Conservation (phyloP, 2,888 invertebrate species). For the Chorisops tibialis region DNA sequence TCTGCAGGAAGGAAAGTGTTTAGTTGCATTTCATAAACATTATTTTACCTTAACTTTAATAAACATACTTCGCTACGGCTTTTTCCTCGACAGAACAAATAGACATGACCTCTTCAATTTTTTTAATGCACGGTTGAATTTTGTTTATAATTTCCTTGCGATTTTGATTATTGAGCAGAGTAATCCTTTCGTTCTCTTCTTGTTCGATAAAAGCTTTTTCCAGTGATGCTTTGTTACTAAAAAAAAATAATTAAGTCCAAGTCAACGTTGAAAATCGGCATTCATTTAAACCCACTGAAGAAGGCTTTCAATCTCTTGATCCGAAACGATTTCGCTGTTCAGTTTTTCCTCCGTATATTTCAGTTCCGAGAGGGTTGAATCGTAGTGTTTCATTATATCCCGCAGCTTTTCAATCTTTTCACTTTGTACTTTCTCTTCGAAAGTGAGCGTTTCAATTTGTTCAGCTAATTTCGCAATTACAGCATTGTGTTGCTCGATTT, state of each 20-base stretch:
- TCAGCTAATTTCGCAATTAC: slow-evolving; percentile 6
- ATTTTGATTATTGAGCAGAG: slow-evolving; percentile 8
- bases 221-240: slow-evolving; percentile 20
- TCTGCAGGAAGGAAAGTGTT: slow-evolving; percentile 2
- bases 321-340: slow-evolving; percentile 16
- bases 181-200: slow-evolving; percentile 25
- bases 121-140: slow-evolving; percentile 15
- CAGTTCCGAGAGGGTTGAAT: slow-evolving; percentile 4
- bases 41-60: neutral
- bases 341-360: slow-evolving; percentile 19
- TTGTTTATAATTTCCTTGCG: slow-evolving; percentile 6
- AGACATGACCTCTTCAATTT: slow-evolving; percentile 15
- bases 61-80: slow-evolving; percentile 10
- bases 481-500: neutral
- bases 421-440: neutral
- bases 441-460: slow-evolving; percentile 10
- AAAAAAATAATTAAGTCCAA: neutral
- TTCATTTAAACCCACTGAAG: neutral
- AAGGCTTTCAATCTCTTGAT: slow-evolving; percentile 25
- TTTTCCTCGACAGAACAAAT: slow-evolving; percentile 16
- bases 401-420: slow-evolving; percentile 17
- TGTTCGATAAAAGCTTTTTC: slow-evolving; percentile 22
- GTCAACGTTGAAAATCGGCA: neutral
- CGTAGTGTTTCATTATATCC: slow-evolving; percentile 10
- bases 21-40: neutral